Evolutionary conservation across 2,113 vertebrate genomes (phyloP).

Genomic region (Sturnira hondurensis): DNA sequence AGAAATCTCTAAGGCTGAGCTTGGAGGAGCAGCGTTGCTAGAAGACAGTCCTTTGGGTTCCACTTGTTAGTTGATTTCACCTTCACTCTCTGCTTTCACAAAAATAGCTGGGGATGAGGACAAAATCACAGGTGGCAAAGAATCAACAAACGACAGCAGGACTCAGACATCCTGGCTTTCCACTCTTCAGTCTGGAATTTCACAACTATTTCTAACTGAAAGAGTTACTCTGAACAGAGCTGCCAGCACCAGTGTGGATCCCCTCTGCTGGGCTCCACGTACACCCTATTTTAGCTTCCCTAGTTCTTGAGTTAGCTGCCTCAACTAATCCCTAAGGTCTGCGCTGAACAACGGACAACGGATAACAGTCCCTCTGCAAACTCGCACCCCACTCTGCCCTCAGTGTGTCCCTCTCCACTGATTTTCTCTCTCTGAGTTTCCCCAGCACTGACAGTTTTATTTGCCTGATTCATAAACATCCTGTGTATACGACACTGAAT

Average conservation of each 20-base stretch:
- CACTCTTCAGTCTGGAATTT: not conserved
- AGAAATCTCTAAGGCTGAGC: not conserved
- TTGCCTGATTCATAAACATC: not conserved
- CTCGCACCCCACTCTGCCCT: not conserved
- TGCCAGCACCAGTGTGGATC: accelerated
- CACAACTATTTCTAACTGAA: not conserved
- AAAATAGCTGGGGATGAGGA: not conserved
- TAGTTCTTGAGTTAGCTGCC: not conserved
- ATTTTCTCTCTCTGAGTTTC: not conserved
- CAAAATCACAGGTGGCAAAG: not conserved
- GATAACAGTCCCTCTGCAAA: not conserved
- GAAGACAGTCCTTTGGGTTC: not conserved
- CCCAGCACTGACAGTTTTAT: not conserved
- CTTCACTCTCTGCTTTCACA: not conserved
- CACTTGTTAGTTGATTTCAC: not conserved
- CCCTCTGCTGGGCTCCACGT: not conserved
- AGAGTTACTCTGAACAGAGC: not conserved
- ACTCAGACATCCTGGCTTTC: not conserved
- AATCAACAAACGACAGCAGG: not conserved
- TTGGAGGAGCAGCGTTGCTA: not conserved
- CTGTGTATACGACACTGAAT: not conserved
- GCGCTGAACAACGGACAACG: accelerated
- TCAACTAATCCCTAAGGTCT: not conserved
- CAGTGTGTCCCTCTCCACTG: not conserved
- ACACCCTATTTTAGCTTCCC: not conserved